Evolutionary conservation across 2,888 invertebrate genomes (phyloP), one percentile per base, ranked within the genome.

Genomic region (Drosophila barbarae): DNA sequence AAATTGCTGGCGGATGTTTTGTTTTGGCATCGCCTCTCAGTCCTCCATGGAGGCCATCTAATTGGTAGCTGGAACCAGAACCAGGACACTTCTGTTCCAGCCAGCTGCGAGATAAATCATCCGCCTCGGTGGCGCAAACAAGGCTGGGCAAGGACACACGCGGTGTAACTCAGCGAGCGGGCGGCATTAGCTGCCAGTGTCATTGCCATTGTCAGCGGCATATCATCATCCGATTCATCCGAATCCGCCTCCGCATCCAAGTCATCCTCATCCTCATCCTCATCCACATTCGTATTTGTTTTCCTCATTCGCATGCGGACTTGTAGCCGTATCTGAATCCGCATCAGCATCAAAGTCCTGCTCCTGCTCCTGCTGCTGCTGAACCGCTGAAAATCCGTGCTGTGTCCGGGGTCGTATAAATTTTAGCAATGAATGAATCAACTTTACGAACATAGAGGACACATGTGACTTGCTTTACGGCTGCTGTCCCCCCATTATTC

Each of bases 341-440:
- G 32, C 64, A 38, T 52, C 64, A 52, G 18, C 61, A 26, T 38
- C 52, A 59, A 47, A 41, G 35, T 67, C 34, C 32, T 41, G 35
- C 49, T 38, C 18, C 18, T 18, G 26, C 26, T 36, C 9, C 36
- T 38, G 38, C 18, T 18, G 38, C 38, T 39, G 58, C 44, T 55
- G 59, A 59, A 57, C 41, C 49, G 65, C 57, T 67, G 65, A 53
- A 64, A 65, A 65, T 65, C 65, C 49, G 65, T 67, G 57, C 50
- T 44, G 51, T 47, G 44, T 52, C 73, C 84, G 61, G 58, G 68
- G 72, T 60, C 70, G 78, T 84, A 84, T 82, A 79, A 82, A 84
- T 82, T 81, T 76, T 74, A 64, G 84, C 79, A 65, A 84, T 79
- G 79, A 84, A 84, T 79, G 79, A 79, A 79, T 84, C 79, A 79